These are phyloP conservation scores for Ailurus styani DNA, from an alignment of 2,113 vertebrate species.

Conservation along the genomic window DNA sequence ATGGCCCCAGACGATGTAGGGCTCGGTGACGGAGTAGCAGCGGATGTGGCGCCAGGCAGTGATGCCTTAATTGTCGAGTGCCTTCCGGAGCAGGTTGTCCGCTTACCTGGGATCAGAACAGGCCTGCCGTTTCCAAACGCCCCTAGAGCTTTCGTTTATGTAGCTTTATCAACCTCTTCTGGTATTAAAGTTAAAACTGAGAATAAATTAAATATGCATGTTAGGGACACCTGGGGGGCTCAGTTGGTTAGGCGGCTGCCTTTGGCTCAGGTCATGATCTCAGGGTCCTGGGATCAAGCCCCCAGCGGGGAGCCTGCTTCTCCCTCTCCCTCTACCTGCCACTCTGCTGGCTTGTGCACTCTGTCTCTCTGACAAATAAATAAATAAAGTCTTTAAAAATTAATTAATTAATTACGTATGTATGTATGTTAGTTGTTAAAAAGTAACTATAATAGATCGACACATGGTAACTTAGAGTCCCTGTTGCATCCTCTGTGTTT, in stretches of 20 bases:
- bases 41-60: rapidly evolving
- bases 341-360: too few species aligned
- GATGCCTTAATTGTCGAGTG: rapidly evolving
- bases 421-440: neutral
- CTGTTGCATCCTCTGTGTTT: rapidly evolving
- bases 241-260: too few species aligned
- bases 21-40: neutral
- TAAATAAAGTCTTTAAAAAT: too few species aligned
- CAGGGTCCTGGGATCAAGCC: too few species aligned
- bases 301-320: too few species aligned
- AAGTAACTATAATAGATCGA: neutral
- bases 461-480: rapidly evolving
- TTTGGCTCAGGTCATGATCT: too few species aligned
- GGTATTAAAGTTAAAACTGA: neutral
- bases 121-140: neutral
- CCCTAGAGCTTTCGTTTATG: neutral
- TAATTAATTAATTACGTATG: neutral
- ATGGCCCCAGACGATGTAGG: neutral
- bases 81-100: neutral
- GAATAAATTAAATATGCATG: neutral
- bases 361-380: too few species aligned
- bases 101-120: neutral
- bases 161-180: neutral
- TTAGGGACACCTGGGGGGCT: too few species aligned
- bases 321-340: too few species aligned